A percentile compares a stretch with the other conserved stretches of the same genome.
phyloP scores from a whole-genome alignment of 1,140 invertebrate genomes.

The Cydia fagiglandana region DNA sequence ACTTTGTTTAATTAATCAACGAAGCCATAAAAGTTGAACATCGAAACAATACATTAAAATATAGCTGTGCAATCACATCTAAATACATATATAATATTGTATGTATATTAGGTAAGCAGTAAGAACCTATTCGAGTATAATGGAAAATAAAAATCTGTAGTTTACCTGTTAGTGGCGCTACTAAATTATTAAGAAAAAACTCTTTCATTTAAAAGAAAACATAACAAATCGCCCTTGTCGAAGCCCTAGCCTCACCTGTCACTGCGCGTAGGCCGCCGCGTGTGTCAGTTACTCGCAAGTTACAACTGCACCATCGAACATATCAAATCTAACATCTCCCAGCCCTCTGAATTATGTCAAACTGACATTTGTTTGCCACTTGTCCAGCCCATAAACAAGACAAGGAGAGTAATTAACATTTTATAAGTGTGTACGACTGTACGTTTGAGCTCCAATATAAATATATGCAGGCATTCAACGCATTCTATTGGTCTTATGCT shows the following conservation, averaged over 20 bases:
- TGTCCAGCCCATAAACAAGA: slow-evolving; percentile 11
- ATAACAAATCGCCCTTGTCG: neutral
- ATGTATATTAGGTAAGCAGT: too few relatives aligned
- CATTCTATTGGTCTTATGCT: neutral
- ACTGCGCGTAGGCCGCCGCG: neutral
- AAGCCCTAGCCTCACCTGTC: neutral
- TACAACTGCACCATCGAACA: slow-evolving; percentile 8
- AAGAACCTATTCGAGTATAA: too few relatives aligned
- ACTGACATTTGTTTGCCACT: slow-evolving; percentile 21
- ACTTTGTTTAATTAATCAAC: too few relatives aligned
- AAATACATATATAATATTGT: too few relatives aligned
- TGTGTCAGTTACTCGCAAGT: neutral
- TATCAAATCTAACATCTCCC: slow-evolving; percentile 15
- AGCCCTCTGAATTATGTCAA: neutral
- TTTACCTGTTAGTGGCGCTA: too few relatives aligned
- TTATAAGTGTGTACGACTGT: neutral
- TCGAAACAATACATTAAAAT: too few relatives aligned
- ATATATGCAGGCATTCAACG: neutral
- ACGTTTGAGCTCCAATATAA: neutral
- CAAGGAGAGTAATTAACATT: slow-evolving; percentile 1
- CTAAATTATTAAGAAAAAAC: too few relatives aligned
- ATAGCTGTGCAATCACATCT: too few relatives aligned
- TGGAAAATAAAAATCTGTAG: too few relatives aligned
- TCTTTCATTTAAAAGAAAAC: neutral
- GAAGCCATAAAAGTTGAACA: too few relatives aligned